Evolutionary conservation across 2,113 vertebrate genomes (phyloP).

Genomic region (Brachypodius melanocephalos): DNA sequence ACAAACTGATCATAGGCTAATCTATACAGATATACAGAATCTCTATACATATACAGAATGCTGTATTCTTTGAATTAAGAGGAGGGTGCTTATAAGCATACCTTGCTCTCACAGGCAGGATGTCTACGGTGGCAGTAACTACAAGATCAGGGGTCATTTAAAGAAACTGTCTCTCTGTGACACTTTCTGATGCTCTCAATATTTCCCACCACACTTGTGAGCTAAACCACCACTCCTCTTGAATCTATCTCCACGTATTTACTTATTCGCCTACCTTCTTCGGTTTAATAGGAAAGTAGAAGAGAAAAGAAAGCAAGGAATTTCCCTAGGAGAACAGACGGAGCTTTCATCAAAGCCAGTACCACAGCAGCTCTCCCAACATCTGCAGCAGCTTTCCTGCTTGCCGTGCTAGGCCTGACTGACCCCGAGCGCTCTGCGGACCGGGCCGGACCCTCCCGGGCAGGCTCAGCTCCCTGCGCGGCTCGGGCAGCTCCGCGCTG

Average conservation of each 20-base stretch:
- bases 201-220: not conserved
- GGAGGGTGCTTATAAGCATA: not conserved
- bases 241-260: not conserved
- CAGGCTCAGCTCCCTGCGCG: accelerated
- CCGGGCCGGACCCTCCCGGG: accelerated
- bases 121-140: not conserved
- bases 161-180: not conserved
- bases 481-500: accelerated
- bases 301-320: not conserved
- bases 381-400: not conserved
- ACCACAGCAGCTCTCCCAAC: not conserved
- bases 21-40: not conserved
- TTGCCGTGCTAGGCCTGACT: not conserved
- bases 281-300: not conserved
- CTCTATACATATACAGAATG: accelerated
- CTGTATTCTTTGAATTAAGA: not conserved
- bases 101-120: accelerated
- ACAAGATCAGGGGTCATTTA: not conserved
- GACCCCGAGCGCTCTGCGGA: not conserved
- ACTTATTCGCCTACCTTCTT: not conserved
- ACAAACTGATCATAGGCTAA: not conserved
- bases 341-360: not conserved
- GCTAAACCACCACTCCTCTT: not conserved
- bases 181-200: not conserved
- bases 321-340: not conserved